Base-by-base conservation (phyloP, 2,797 vertebrate genomes). In the Varecia variegata region DNA sequence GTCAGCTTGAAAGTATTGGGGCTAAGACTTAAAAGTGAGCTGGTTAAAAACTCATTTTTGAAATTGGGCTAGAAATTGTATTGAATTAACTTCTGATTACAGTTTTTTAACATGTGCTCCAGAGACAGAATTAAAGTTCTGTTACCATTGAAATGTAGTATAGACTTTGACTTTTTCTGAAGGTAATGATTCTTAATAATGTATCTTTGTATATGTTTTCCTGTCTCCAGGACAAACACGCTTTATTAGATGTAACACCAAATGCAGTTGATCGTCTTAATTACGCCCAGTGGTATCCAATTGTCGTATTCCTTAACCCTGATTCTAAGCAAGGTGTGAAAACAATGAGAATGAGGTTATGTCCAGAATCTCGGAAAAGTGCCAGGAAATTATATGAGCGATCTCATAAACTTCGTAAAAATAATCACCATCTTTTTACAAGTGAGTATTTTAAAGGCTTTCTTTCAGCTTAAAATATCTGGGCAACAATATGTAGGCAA, bases 221-320 rank as follows among this genome's bases (percentile, higher is more conserved):
- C 90, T 92, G 85, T 74, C 60, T 98, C 32, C 95, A 99, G 99
- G 99, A 99, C 98, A 99, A 99, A 97, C 99, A 99, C 18, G 99
- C 99, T 82, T 99, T 99, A 96, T 98, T 99, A 98, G 99, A 99
- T 98, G 99, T 99, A 96, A 99, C 99, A 47, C 99, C 99, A 18
- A 99, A 99, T 82, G 99, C 99, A 23, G 99, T 99, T 97, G 99
- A 99, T 97, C 99, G 99, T 86, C 99, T 99, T 96, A 99, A 99
- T 98, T 99, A 99, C 43, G 99, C 99, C 74, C 99, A 99, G 98
- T 99, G 99, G 99, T 99, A 99, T 98, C 99, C 99, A 18, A 99
- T 99, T 45, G 99, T 99, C 70, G 99, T 99, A 82, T 99, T 99
- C 98, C 99, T 99, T 93, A 99, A 99, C 98, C 99, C 99, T 0